Conservation (phyloP, 1,140 invertebrate species). For the Gonatopus flavifemur region DNA sequence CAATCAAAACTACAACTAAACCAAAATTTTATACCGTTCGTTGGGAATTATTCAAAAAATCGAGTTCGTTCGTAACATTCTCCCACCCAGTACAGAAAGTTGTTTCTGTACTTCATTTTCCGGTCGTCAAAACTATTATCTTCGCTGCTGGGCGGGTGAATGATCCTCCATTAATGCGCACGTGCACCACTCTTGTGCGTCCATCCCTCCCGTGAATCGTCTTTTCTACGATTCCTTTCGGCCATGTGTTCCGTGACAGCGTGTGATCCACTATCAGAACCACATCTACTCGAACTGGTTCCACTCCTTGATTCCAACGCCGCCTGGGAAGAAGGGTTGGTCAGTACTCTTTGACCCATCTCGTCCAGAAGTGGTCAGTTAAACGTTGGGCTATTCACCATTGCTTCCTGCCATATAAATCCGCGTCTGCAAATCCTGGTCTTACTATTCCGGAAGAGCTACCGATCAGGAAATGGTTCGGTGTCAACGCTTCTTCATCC, state of each 20-base stretch:
- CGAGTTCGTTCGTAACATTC: too few species aligned
- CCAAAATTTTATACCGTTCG: too few species aligned
- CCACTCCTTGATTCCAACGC: background rate
- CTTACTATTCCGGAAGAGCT: conserved; percentile 11
- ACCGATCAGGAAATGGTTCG: conserved; percentile 32
- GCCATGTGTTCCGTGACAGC: background rate
- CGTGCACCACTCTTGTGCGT: background rate
- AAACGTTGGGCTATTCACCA: background rate
- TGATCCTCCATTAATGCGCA: too few species aligned
- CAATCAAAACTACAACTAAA: too few species aligned
- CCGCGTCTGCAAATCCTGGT: conserved; percentile 1
- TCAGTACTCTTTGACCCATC: background rate
- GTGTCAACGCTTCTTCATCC: conserved; percentile 33
- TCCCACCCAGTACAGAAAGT: too few species aligned
- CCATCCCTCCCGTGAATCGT: background rate
- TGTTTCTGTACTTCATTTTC: too few species aligned
- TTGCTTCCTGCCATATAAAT: background rate
- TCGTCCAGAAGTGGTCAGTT: background rate
- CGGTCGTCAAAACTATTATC: too few species aligned
- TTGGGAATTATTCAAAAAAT: too few species aligned
- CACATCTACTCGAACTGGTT: background rate
- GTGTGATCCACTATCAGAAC: background rate
- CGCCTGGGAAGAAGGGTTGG: background rate
- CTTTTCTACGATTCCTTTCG: background rate
- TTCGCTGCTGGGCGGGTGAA: too few species aligned